Base-by-base conservation (phyloP, 2,888 invertebrate genomes). In the Bhutanitis thaidina region DNA sequence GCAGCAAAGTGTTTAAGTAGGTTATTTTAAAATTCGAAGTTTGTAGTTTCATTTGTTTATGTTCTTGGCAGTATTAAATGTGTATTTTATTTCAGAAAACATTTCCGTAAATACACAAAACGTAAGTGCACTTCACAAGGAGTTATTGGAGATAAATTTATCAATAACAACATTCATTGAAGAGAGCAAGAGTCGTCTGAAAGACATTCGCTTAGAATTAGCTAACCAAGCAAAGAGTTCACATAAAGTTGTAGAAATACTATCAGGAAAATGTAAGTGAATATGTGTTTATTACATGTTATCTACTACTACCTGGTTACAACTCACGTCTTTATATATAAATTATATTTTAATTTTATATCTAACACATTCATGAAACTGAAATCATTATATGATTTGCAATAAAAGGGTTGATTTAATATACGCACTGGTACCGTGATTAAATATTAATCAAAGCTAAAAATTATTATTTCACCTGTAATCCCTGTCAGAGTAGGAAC, bases 131-230 rank as follows among this genome's bases (percentile, higher is more conserved):
- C 66, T 77, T 46, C 88, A 90, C 54, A 78, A 72, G 39, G 75
- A 82, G 51, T 67, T 91, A 34, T 67, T 90, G 52, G 85, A 87
- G 66, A 69, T 85, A n/a, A 91, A 91, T 61, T 72, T 87, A 45
- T 76, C 84, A 13, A 59, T 91, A 40, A 79, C 81, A 40, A 72
- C 79, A 0, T 90, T 90, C 61, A 72, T 90, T 37, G 77, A 81
- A 57, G 84, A 90, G 54, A 79, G 79, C 59, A 81, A 84, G 53
- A 77, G 72, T 55, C 77, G 82, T 20, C 64, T 88, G 12, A 67
- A 75, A 49, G 65, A 58, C 15, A 62, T 83, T 13, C 76, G 79
- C 16, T 61, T 80, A 54, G 72, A 77, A 30, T 68, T 82, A 46
- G 87, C 86, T 20, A 66, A 77, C 62, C 69, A 75, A 58, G 84